Conservation (phyloP, 2,888 invertebrate species). For the Didymodactylos carnosus region DNA sequence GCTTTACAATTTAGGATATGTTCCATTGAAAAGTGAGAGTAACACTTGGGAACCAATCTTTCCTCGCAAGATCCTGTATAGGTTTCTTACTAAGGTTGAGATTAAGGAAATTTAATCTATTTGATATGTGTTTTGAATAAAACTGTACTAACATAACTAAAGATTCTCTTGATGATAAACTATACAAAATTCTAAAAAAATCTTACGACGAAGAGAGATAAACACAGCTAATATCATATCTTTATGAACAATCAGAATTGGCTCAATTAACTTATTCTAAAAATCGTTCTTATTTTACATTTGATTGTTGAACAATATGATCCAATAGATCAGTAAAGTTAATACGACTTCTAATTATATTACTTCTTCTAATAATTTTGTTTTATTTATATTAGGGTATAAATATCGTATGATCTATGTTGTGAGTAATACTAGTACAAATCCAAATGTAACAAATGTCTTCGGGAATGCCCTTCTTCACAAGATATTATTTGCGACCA, state of each 20-base stretch:
- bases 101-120: too few species aligned
- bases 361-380: neutral
- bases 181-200: too few species aligned
- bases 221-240: neutral
- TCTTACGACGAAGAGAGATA: too few species aligned
- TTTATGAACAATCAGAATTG: neutral
- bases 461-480: constrained; percentile 10
- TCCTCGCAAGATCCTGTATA: too few species aligned
- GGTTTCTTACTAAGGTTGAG: too few species aligned
- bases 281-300: neutral
- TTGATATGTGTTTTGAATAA: too few species aligned
- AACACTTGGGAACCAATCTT: too few species aligned
- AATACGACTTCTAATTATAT: too few species aligned
- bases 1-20: too few species aligned
- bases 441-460: constrained; percentile 1
- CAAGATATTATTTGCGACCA: neutral
- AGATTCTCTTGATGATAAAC: too few species aligned
- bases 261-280: neutral
- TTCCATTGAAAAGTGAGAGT: too few species aligned
- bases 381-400: neutral
- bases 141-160: too few species aligned
- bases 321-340: neutral
- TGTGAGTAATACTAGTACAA: constrained; percentile 7
- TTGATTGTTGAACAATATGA: neutral
- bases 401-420: constrained; percentile 10